Evolutionary conservation across 2,888 invertebrate genomes (phyloP), one percentile per base, ranked within the genome.

Genomic region (Malacosoma neustria): DNA sequence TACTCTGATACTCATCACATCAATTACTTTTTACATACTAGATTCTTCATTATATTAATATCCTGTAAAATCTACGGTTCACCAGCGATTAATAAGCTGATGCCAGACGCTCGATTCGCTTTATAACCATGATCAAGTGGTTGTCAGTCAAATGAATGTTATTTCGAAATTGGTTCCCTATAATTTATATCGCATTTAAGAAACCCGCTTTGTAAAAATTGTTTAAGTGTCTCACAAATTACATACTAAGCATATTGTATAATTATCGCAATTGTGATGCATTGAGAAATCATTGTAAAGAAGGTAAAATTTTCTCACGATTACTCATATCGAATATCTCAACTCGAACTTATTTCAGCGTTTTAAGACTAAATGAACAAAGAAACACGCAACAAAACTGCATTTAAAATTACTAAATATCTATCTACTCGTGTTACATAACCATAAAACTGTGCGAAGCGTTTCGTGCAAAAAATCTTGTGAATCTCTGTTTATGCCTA

Each of bases 401-500:
- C n/a, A n/a, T n/a, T n/a, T n/a, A n/a, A n/a, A n/a, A n/a, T n/a
- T n/a, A n/a, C n/a, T n/a, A n/a, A n/a, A n/a, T n/a, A 9, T 22
- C 22, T 22, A 9, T 22, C 9, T n/a, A n/a, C n/a, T 3, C 9
- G 9, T 3, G 22, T 22, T 22, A 22, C 2, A 22, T 22, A 22
- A 22, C 9, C 6, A 7, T 5, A 22, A 22, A 22, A 7, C 22
- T 22, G 2, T 7, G 22, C 9, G 22, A 13, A n/a, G 14, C n/a
- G n/a, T 13, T 4, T 13, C n/a, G 13, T 6, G 13, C 6, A 32
- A 32, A 30, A 36, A 36, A 33, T 11, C 29, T 39, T 35, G 33
- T 39, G 33, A 34, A 36, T 36, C 39, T 32, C 30, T 30, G 33
- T 11, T 11, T 31, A 13, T 14, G 14, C 13, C 63, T 61, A 63